Evolutionary conservation across 2,113 vertebrate genomes (phyloP).

Genomic region (Pandion haliaetus): DNA sequence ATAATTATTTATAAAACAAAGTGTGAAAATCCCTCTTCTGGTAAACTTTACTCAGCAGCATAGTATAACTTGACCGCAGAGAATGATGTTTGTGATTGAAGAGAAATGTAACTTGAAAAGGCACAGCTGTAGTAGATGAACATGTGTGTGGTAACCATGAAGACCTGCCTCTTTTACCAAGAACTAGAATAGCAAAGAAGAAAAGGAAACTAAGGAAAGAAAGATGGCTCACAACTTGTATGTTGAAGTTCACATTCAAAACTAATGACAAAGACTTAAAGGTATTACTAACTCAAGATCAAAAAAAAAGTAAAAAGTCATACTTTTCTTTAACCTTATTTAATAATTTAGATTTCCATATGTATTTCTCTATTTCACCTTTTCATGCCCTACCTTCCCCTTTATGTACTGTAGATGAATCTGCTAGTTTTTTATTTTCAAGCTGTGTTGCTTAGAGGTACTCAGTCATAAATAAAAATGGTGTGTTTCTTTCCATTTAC

Average conservation of each 20-base stretch:
- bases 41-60: background rate
- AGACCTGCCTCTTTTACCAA: background rate
- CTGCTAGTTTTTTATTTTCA: background rate
- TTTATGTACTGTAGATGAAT: background rate
- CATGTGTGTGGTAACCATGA: background rate
- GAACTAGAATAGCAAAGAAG: background rate
- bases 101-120: background rate
- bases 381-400: background rate
- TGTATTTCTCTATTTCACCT: background rate
- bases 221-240: background rate
- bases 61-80: background rate
- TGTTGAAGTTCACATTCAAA: background rate
- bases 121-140: background rate
- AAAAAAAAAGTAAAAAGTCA: background rate
- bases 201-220: background rate
- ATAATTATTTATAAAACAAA: background rate
- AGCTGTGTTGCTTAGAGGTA: background rate
- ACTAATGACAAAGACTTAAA: background rate
- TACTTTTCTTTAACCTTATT: background rate
- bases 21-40: background rate
- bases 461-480: background rate
- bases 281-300: background rate
- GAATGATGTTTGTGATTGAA: background rate
- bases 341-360: background rate
- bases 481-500: background rate